Base-by-base conservation (phyloP, 53 echinoderm and acorn worm genomes). In the Stichopus horrens region DNA sequence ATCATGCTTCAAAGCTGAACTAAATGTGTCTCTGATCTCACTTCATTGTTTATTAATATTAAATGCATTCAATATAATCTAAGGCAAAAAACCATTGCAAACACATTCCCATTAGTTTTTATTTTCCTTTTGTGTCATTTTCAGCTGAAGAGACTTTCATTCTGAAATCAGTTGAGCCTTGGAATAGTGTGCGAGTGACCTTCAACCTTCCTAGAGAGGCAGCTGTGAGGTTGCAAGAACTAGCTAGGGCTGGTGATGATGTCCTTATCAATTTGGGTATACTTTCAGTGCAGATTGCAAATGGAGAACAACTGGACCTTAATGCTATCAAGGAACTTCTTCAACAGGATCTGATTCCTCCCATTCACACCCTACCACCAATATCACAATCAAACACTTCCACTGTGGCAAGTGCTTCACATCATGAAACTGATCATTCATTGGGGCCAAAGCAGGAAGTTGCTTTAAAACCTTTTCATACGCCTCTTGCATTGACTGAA, bases 101-200 rank as follows among this genome's bases (percentile, higher is more conserved):
- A 55, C 21, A 52, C 21, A 13, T 0, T 86, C 4, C 18, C 13
- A 14, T 86, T 51, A 8, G 21, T 59, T 86, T 63, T n/a, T 66
- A 23, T 86, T 68, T 8, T 37, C 2, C 37, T 37, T 37, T 37
- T 37, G 37, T 37, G 37, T 37, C 37, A 37, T 37, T 84, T 75
- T 9, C 75, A 87, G 87, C 54, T 56, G 54, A 87, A 8, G 58
- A 53, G 9, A 57, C 57, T 9, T 83, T 56, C 56, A 37, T 53
- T 52, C 80, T 97, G 53, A 88, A 89, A 21, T 94, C 95, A 87
- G 91, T 97, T 8, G 97, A 97, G 86, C 97, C 97, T 87, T 97
- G 97, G 97, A 97, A 97, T 90, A 97, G 97, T 84, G 91, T 97
- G 76, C 88, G 92, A 66, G 97, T 97, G 67, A 94, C 97, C 22